These are phyloP conservation scores for Eudasyphora cyanicolor DNA, from an alignment of 2,888 invertebrate species.

Conservation along the genomic window DNA sequence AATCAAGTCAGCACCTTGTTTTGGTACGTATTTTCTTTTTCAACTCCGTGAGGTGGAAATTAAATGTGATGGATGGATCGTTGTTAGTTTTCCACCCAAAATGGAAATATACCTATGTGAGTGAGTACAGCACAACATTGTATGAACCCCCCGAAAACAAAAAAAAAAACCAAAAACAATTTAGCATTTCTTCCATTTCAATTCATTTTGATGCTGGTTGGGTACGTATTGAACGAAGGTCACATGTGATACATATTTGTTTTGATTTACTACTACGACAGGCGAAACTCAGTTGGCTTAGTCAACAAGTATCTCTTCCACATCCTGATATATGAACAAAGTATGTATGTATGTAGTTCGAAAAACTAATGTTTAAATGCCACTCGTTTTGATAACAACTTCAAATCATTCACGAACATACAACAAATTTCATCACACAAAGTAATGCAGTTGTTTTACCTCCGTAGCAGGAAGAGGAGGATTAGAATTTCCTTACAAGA, in stretches of 20 bases:
- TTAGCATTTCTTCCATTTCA: background rate
- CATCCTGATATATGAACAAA: too few relatives aligned
- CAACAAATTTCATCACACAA: background rate
- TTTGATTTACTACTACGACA: too few relatives aligned
- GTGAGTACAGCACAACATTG: slow-evolving; percentile 18
- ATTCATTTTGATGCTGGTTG: slow-evolving; percentile 16
- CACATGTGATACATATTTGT: background rate
- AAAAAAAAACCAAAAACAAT: background rate
- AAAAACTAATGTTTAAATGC: background rate
- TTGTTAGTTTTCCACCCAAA: slow-evolving; percentile 3
- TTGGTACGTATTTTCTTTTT: slow-evolving; percentile 54
- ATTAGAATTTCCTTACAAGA: too few relatives aligned
- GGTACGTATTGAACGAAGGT: slow-evolving; percentile 15
- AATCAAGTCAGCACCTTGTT: background rate
- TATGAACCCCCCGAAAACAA: background rate
- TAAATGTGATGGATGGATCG: background rate
- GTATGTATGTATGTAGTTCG: background rate
- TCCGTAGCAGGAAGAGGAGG: too few relatives aligned
- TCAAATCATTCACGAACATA: background rate
- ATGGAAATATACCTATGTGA: background rate
- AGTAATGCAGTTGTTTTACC: background rate
- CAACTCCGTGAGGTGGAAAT: background rate
- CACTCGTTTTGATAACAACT: background rate
- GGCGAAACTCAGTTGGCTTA: background rate
- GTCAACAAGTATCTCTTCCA: background rate